Evolutionary conservation across 1,140 invertebrate genomes (phyloP), one percentile per base, ranked within the genome.

Genomic region (Hermatobates lingyangjiaoensis): DNA sequence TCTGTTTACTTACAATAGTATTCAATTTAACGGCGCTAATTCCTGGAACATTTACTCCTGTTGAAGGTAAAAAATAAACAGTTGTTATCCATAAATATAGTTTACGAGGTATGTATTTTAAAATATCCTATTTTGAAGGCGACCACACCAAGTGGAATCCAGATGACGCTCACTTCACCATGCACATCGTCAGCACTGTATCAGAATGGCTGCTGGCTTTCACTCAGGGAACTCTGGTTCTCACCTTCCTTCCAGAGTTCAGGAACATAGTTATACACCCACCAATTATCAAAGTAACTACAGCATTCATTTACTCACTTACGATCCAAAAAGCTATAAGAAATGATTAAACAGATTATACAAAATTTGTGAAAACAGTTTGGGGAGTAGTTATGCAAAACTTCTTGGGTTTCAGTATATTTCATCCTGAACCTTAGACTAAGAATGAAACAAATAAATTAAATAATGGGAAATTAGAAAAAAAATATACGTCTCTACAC

Each of bases 131-230:
- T 34, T 7, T 7, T 34, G n/a, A 34, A 34, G 7, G 30, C 7
- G 7, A 10, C 7, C 7, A n/a, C 7, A n/a, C n/a, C 7, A n/a
- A 34, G n/a, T 81, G 78, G 77, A 67, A 65, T 40, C 65, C 64
- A 34, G 60, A 65, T 24, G 72, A 79, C 59, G 73, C 72, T 0
- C 74, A 72, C 2, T 78, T 68, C 66, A 60, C 57, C n/a, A 61
- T 66, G 50, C 75, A 76, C 56, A 61, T 77, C 21, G 58, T 68
- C 12, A 76, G 74, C 53, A 71, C 74, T 2, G 59, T 66, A 12
- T 65, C 71, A 5, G 81, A 83, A 64, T 84, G 80, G 80, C 63
- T 80, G 15, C 71, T 79, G 34, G 75, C 76, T 0, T 66, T 72
- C 15, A 63, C 72, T 4, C 76, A 81, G 56, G 73, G 75, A 52